Evolutionary conservation across 2,888 invertebrate species (phyloP).

Genomic region (Petrophora chlorosata): DNA sequence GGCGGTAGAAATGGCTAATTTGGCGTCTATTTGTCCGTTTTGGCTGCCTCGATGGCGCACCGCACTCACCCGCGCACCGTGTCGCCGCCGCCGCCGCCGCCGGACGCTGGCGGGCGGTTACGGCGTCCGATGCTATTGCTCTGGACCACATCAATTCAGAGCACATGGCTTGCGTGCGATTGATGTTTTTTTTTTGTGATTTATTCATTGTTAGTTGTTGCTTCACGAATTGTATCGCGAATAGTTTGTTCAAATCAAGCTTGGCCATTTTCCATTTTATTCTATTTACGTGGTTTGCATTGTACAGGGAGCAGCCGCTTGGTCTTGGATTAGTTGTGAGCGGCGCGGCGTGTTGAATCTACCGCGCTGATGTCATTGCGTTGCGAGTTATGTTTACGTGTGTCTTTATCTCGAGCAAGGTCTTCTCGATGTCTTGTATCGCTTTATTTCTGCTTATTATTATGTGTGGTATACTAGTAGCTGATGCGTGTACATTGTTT

Average conservation of each 20-base stretch:
- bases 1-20: conserved; percentile 4
- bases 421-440: conserved; percentile 6
- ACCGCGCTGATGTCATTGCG: conserved; percentile 16
- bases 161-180: too few species aligned
- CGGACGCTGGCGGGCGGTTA: neutral
- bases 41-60: neutral
- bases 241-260: neutral
- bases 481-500: too few species aligned
- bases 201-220: neutral
- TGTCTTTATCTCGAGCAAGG: conserved; percentile 8
- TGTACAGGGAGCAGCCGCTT: conserved; percentile 3
- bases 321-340: conserved; percentile 6
- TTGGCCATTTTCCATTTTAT: too few species aligned
- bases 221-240: too few species aligned
- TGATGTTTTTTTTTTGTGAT: too few species aligned
- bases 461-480: too few species aligned
- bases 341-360: conserved; percentile 4
- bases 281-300: too few species aligned
- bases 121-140: neutral
- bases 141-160: neutral
- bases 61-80: neutral
- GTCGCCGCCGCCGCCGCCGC: too few species aligned
- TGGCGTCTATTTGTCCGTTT: conserved; percentile 1
- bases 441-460: neutral
- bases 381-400: conserved; percentile 1